Evolutionary conservation across 2,888 invertebrate species (phyloP).

Genomic region (Campaea margaritaria): DNA sequence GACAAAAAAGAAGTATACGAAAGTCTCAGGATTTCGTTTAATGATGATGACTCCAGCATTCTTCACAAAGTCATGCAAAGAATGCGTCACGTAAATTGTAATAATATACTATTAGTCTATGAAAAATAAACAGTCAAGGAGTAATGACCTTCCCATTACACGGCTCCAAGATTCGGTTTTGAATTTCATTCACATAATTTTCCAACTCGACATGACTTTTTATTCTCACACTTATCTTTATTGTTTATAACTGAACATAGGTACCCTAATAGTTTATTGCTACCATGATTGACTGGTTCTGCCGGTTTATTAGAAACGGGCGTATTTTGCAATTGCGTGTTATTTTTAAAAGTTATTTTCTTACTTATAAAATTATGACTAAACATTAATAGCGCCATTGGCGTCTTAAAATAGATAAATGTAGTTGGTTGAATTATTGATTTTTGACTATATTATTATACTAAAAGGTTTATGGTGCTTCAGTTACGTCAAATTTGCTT

Average conservation of each 20-base stretch:
- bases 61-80: slow-evolving; percentile 63
- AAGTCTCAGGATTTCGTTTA: slow-evolving; percentile 49
- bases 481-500: slow-evolving; percentile 5
- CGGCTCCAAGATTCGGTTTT: slow-evolving; percentile 41
- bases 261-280: slow-evolving; percentile 42
- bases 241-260: slow-evolving; percentile 30
- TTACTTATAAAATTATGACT: not conserved
- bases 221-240: slow-evolving; percentile 34
- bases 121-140: slow-evolving; percentile 49
- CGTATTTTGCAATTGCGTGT: slow-evolving; percentile 22
- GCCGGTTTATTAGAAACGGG: slow-evolving; percentile 41
- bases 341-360: slow-evolving; percentile 18
- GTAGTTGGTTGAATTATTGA: slow-evolving; percentile 8
- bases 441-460: too few relatives aligned
- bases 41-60: slow-evolving; percentile 71
- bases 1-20: slow-evolving; percentile 2
- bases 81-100: slow-evolving; percentile 64
- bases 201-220: slow-evolving; percentile 31
- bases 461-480: not conserved
- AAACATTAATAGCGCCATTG: slow-evolving; percentile 5
- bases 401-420: slow-evolving; percentile 13
- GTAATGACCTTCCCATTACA: slow-evolving; percentile 42
- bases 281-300: slow-evolving; percentile 48
- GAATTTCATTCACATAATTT: slow-evolving; percentile 49
- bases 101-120: slow-evolving; percentile 67